A percentile compares a stretch with the other conserved stretches of the same genome.
Conservation (phyloP, 2,797 vertebrate species). For the Coreius guichenoti region DNA sequence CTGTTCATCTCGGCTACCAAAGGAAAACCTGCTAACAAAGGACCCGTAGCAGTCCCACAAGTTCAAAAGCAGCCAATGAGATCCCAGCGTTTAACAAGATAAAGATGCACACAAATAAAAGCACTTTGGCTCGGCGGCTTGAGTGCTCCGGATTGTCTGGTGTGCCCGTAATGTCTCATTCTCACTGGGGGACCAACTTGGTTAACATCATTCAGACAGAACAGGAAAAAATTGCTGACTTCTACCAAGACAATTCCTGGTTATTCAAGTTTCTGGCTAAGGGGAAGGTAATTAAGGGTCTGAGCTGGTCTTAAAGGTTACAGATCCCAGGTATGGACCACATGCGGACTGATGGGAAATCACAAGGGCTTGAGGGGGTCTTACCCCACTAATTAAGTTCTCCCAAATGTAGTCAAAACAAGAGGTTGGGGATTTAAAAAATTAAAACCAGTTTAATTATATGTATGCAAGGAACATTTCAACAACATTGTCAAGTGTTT, state of each 20-base stretch:
- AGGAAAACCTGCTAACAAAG: slow-evolving; percentile 54
- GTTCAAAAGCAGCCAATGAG: slow-evolving; percentile 58
- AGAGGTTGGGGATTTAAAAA: background rate
- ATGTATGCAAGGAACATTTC: slow-evolving; percentile 6
- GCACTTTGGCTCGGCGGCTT: slow-evolving; percentile 4
- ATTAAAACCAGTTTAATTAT: background rate
- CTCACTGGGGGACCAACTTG: slow-evolving; percentile 15
- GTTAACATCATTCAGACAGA: slow-evolving; percentile 22
- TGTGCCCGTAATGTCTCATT: slow-evolving; percentile 26
- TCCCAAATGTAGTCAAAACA: background rate
- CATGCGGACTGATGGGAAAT: slow-evolving; percentile 10
- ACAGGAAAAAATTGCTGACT: slow-evolving; percentile 51
- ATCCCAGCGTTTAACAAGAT: slow-evolving; percentile 41
- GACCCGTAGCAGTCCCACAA: slow-evolving; percentile 43
- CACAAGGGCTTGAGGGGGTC: background rate
- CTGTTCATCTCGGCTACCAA: slow-evolving; percentile 48
- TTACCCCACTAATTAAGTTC: slow-evolving; percentile 14
- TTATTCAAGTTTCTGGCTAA: slow-evolving; percentile 24
- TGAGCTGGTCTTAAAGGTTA: background rate
- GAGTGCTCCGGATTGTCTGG: slow-evolving; percentile 8
- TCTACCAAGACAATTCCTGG: background rate
- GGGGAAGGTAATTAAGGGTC: slow-evolving; percentile 18
- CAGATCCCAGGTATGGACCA: slow-evolving; percentile 13
- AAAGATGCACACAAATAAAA: slow-evolving; percentile 52
- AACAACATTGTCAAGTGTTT: background rate